phyloP scores from a whole-genome alignment of 2,888 invertebrate species.

The Brachypterus glaber region DNA sequence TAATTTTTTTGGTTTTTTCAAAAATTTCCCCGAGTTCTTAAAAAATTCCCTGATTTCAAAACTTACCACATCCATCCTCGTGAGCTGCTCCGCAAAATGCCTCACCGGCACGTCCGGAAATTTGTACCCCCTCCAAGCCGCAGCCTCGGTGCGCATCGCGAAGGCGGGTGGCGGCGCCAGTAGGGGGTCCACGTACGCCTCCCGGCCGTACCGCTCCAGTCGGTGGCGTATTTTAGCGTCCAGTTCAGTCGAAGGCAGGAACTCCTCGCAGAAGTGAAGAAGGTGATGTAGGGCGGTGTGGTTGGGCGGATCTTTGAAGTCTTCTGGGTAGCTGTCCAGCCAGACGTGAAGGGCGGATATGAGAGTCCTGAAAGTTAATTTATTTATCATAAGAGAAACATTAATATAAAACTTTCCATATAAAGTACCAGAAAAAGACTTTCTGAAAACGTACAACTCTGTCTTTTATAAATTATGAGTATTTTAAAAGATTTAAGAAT shows the following conservation, averaged over 20 bases:
- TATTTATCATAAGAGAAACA: conserved; percentile 7
- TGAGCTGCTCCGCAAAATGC: conserved; percentile 95
- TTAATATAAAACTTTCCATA: conserved; percentile 2
- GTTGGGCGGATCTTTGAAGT: conserved; percentile 73
- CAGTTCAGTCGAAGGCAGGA: conserved; percentile 76
- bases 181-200: conserved; percentile 49
- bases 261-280: conserved; percentile 74
- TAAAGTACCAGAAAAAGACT: background rate
- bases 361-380: conserved; percentile 69
- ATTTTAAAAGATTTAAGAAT: too few species aligned
- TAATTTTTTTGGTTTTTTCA: too few species aligned
- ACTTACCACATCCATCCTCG: conserved; percentile 85
- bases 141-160: conserved; percentile 38
- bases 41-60: too few species aligned
- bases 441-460: too few species aligned
- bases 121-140: conserved; percentile 49
- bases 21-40: too few species aligned
- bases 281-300: conserved; percentile 73
- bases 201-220: conserved; percentile 52
- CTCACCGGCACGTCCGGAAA: conserved; percentile 79
- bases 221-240: conserved; percentile 70
- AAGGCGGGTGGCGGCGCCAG: conserved; percentile 38
- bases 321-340: conserved; percentile 96
- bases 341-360: conserved; percentile 90
- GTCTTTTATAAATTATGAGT: too few species aligned